Evolutionary conservation across 2,113 vertebrate genomes (phyloP).

Genomic region (Uropsilus gracilis): DNA sequence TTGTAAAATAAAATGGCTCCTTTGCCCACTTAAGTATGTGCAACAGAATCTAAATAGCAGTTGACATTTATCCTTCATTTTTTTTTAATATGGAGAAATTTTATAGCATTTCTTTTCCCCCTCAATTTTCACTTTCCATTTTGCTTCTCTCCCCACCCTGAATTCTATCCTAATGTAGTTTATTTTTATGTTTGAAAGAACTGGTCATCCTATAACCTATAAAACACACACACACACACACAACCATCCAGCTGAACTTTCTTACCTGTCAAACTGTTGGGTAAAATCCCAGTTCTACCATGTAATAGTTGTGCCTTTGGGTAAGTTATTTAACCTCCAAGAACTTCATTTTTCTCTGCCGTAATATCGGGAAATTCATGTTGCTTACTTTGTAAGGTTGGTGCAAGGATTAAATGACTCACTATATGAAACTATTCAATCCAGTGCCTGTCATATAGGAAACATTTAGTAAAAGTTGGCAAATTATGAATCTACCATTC

Average conservation of each 20-base stretch:
- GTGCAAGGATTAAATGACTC: slow-evolving; percentile 28
- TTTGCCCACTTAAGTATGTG: slow-evolving; percentile 2
- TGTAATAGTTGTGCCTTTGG: neutral
- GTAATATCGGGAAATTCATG: slow-evolving; percentile 28
- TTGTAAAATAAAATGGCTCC: slow-evolving; percentile 3
- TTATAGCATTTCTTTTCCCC: neutral
- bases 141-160: neutral
- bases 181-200: slow-evolving; percentile 39
- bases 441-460: neutral
- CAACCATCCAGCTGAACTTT: slow-evolving; percentile 19
- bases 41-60: neutral
- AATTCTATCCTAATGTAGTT: slow-evolving; percentile 26
- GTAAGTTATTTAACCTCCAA: slow-evolving; percentile 20
- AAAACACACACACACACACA: neutral
- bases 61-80: neutral
- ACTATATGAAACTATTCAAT: neutral
- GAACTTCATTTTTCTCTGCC: slow-evolving; percentile 36
- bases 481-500: neutral
- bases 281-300: neutral
- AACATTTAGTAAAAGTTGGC: slow-evolving; percentile 10
- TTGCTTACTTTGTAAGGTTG: slow-evolving; percentile 22
- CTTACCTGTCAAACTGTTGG: neutral
- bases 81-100: neutral
- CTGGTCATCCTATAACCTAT: neutral
- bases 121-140: slow-evolving; percentile 31